Evolutionary conservation across 2,888 invertebrate genomes (phyloP).

Genomic region (Chouioia cunea): DNA sequence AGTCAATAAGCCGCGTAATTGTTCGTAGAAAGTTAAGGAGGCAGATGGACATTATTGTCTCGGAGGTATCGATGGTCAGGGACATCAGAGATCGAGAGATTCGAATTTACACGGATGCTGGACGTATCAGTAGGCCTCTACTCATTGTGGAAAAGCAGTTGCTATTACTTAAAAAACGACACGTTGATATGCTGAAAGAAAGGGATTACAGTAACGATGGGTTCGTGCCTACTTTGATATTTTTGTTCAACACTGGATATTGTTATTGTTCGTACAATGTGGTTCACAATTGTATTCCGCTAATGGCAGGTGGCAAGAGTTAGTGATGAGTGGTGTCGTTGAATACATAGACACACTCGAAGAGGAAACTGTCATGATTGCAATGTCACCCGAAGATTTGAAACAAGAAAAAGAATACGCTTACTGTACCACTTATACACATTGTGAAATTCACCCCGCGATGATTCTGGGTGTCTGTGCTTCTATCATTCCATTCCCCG

Average conservation of each 20-base stretch:
- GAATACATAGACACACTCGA: constrained; percentile 99
- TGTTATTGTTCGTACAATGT: no score
- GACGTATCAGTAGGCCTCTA: constrained; percentile 97
- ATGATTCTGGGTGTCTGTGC: constrained; percentile 99
- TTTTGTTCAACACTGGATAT: no score
- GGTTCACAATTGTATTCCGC: no score
- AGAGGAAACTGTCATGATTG: constrained; percentile 99
- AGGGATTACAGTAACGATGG: constrained; percentile 96
- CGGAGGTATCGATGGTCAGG: constrained; percentile 99
- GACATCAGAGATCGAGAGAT: constrained; percentile 99
- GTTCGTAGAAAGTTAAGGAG: constrained; percentile 85
- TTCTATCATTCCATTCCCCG: constrained; percentile 99
- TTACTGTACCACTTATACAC: constrained; percentile 99
- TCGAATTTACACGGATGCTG: constrained; percentile 99
- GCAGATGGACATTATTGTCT: constrained; percentile 99
- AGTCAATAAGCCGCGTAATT: background rate
- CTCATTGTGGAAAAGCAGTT: constrained; percentile 97
- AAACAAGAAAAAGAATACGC: constrained; percentile 91
- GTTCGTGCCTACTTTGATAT: constrained; percentile 66
- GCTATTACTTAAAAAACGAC: constrained; percentile 90
- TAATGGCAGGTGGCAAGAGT: constrained; percentile 71
- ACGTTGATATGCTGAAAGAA: constrained; percentile 96
- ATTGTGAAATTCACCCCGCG: constrained; percentile 99
- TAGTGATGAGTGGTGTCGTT: constrained; percentile 89
- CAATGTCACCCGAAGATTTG: constrained; percentile 98